Evolutionary conservation across 2,888 invertebrate species (phyloP).

Genomic region (Eilema depressum): DNA sequence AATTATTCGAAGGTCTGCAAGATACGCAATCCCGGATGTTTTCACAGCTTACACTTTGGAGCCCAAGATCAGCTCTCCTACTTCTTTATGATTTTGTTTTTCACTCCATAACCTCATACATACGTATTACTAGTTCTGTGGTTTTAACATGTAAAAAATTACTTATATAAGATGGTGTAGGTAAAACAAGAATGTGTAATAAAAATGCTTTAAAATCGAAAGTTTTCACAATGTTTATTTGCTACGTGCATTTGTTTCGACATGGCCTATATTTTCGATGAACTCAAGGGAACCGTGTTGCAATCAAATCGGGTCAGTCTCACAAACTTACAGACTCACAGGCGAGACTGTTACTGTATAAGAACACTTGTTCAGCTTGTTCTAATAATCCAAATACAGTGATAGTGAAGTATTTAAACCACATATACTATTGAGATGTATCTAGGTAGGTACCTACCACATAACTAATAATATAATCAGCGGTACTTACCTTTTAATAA

Average conservation of each 20-base stretch:
- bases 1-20: too few species aligned
- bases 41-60: too few species aligned
- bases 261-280: slow-evolving; percentile 66
- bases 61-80: too few species aligned
- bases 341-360: slow-evolving; percentile 12
- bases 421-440: too few species aligned
- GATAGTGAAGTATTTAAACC: slow-evolving; percentile 9
- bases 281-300: slow-evolving; percentile 48
- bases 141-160: slow-evolving; percentile 8
- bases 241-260: slow-evolving; percentile 49
- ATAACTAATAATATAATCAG: too few species aligned
- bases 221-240: slow-evolving; percentile 52
- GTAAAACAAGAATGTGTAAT: slow-evolving; percentile 37
- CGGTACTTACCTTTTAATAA: too few species aligned
- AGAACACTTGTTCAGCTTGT: slow-evolving; percentile 44
- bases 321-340: slow-evolving; percentile 56
- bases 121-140: not conserved
- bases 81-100: too few species aligned
- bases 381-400: slow-evolving; percentile 51
- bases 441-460: too few species aligned
- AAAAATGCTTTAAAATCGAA: slow-evolving; percentile 38
- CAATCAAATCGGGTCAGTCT: slow-evolving; percentile 65
- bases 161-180: slow-evolving; percentile 26
- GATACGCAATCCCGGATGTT: too few species aligned
- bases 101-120: too few species aligned